Evolutionary conservation across 2,888 invertebrate genomes (phyloP).

Genomic region (Listrodromus nycthemerus): DNA sequence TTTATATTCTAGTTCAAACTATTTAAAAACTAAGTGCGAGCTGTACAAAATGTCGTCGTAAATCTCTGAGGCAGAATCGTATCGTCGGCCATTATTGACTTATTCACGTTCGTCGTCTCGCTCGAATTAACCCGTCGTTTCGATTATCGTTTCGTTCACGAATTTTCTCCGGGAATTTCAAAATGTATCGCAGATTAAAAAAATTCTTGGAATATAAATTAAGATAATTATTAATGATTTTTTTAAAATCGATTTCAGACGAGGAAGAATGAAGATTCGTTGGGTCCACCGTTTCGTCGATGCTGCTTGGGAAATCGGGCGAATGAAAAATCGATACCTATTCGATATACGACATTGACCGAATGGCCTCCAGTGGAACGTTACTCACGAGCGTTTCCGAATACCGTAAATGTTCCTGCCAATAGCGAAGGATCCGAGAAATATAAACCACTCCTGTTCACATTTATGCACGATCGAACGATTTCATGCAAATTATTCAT

Average conservation of each 20-base stretch:
- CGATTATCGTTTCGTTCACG: no score
- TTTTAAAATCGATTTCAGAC: not conserved
- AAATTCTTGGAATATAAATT: not conserved
- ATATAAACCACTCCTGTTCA: slow-evolving; percentile 3
- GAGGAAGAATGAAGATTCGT: not conserved
- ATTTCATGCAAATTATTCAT: slow-evolving; percentile 61
- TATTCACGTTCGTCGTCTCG: no score
- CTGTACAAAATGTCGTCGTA: no score
- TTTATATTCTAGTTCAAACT: no score
- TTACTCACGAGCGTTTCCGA: slow-evolving; percentile 40
- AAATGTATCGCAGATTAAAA: not conserved
- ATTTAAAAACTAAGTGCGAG: no score
- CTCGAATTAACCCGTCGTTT: no score
- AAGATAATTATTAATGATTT: not conserved
- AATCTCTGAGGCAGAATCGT: no score
- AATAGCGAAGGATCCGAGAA: slow-evolving; percentile 1
- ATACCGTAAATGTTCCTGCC: slow-evolving; percentile 27
- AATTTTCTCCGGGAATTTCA: no score
- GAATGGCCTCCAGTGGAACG: slow-evolving; percentile 3
- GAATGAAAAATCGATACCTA: not conserved
- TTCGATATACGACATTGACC: slow-evolving; percentile 30
- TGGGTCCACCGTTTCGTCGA: not conserved
- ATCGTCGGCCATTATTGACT: no score
- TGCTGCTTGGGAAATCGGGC: not conserved
- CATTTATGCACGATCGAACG: slow-evolving; percentile 21